Conservation (phyloP, 1,140 invertebrate species). For the Apis mellifera region DNA sequence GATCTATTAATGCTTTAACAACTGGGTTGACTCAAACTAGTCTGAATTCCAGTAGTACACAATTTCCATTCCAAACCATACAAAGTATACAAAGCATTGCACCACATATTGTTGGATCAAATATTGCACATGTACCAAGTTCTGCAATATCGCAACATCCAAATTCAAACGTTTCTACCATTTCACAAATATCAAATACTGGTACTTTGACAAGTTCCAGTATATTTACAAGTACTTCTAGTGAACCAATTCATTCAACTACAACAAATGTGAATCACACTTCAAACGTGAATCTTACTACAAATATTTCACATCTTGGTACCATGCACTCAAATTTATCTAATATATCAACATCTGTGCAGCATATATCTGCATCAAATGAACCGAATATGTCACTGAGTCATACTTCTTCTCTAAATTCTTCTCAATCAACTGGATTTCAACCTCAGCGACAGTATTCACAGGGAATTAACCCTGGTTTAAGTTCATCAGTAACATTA, state of each 20-base stretch:
- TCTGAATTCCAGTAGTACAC: slow-evolving; percentile 73
- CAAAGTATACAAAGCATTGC: slow-evolving; percentile 79
- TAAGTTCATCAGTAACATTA: slow-evolving; percentile 64
- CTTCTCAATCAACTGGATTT: slow-evolving; percentile 68
- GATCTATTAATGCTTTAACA: slow-evolving; percentile 73
- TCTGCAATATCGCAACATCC: slow-evolving; percentile 72
- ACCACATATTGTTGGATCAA: slow-evolving; percentile 78
- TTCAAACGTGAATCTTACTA: slow-evolving; percentile 71
- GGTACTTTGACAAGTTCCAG: slow-evolving; percentile 66
- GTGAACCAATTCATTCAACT: slow-evolving; percentile 71
- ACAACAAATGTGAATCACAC: slow-evolving; percentile 72
- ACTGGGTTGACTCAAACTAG: slow-evolving; percentile 72
- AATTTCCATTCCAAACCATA: slow-evolving; percentile 78
- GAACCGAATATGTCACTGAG: slow-evolving; percentile 69
- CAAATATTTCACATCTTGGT: slow-evolving; percentile 75
- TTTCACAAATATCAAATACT: slow-evolving; percentile 70
- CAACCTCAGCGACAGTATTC: slow-evolving; percentile 73
- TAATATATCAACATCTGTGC: slow-evolving; percentile 73
- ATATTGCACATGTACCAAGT: slow-evolving; percentile 71
- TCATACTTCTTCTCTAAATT: slow-evolving; percentile 68
- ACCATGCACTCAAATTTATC: slow-evolving; percentile 78
- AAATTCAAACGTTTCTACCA: slow-evolving; percentile 66
- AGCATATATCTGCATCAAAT: slow-evolving; percentile 68
- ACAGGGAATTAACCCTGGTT: slow-evolving; percentile 69
- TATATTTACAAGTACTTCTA: slow-evolving; percentile 75